Evolutionary conservation across 2,797 vertebrate genomes (phyloP), one percentile per base, ranked within the genome.

Genomic region (Lagocephalus sceleratus): DNA sequence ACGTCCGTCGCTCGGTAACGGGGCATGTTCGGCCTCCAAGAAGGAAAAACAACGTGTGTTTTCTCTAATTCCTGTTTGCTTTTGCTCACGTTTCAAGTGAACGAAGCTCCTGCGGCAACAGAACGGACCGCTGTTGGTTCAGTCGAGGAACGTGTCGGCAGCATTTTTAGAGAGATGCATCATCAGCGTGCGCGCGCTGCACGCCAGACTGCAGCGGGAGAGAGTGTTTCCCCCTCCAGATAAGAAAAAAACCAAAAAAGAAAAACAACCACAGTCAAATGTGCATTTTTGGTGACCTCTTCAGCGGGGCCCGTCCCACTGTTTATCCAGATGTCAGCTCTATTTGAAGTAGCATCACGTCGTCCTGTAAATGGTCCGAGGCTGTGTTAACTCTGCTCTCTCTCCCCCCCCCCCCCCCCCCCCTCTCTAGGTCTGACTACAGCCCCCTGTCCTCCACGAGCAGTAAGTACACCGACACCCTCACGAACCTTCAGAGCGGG

Each of bases 391-490:
- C 15, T 8, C 2, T 17, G n/a, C 16, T 4, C 59, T 23, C 50
- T 29, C 20, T 20, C 40, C 38, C 43, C 42, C 17, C 5, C 21
- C 11, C 5, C 1, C 16, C 7, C 9, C 51, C 7, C 43, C 15
- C 43, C 51, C 25, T 59, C 20, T 12, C 47, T 61, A 98, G 96
- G 91, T 97, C 94, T 58, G 94, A 97, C 83, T 95, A 94, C 91
- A 97, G 95, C 88, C 92, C 86, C 62, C 82, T 94, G 91, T 98
- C 94, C 62, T 94, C 94, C 53, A 92, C 94, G 5, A 96, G 93
- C 91, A 95, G 96, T 98, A 86, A 98, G 95, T 98, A 93, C 63
- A 79, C 53, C 21, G 20, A 54, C 40, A 38, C 71, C 5, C 22
- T 16, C 21, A 19, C 22, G 52, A n/a, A 63, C 65, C 54, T 23